Percentiles rank a stretch among this genome's conserved stretches.
These are phyloP conservation scores for Neuroscelio doddi DNA, from an alignment of 2,888 invertebrate species.

Conservation along the genomic window DNA sequence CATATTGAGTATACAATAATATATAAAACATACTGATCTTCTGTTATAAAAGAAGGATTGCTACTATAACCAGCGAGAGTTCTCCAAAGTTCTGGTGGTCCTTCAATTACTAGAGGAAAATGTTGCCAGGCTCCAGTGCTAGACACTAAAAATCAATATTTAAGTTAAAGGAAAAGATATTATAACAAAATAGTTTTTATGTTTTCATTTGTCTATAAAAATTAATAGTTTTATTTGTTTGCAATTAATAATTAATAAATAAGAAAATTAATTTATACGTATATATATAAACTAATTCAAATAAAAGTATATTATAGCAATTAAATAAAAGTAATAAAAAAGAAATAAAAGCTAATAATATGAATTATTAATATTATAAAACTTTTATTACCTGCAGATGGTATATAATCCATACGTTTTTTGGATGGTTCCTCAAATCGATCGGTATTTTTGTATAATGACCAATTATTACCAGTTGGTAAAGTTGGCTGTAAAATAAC, in stretches of 20 bases:
- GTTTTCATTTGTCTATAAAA: background rate
- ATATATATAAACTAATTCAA: no score
- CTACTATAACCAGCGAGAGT: slow-evolving; percentile 62
- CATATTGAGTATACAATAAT: no score
- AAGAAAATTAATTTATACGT: no score
- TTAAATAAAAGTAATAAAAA: background rate
- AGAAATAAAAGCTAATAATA: no score
- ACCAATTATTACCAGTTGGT: slow-evolving; percentile 2
- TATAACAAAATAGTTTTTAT: background rate
- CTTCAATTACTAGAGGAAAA: slow-evolving; percentile 65
- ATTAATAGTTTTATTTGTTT: no score
- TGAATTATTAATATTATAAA: background rate
- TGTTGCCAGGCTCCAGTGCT: slow-evolving; percentile 59
- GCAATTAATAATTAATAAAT: no score
- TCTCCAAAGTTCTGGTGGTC: slow-evolving; percentile 65
- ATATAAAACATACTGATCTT: slow-evolving; percentile 53
- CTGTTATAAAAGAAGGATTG: slow-evolving; percentile 48
- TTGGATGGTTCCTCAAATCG: slow-evolving; percentile 44
- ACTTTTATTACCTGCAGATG: slow-evolving; percentile 34
- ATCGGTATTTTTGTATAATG: background rate
- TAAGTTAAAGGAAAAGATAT: background rate
- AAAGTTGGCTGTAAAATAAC: background rate
- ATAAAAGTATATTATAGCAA: background rate
- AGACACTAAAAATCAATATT: slow-evolving; percentile 14
- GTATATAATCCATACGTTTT: slow-evolving; percentile 48